Evolutionary conservation across 2,797 vertebrate species (phyloP).

Genomic region (Melopsittacus undulatus): DNA sequence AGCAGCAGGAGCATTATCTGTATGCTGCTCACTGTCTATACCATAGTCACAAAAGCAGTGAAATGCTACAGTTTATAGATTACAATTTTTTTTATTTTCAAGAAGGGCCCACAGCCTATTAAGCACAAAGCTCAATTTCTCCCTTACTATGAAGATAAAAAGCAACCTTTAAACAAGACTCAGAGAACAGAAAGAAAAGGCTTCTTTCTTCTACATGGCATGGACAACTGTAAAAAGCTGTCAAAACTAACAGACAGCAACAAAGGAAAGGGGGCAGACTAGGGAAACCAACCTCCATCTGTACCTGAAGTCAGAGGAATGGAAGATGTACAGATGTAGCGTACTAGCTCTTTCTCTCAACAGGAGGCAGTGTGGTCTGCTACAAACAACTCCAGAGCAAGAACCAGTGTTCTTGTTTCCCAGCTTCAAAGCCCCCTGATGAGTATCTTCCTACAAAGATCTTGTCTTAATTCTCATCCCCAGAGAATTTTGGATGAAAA

Average conservation of each 20-base stretch:
- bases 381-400: not conserved
- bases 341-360: conserved; percentile 13
- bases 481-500: not conserved
- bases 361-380: conserved; percentile 53
- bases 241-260: not conserved
- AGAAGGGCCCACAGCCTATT: not conserved
- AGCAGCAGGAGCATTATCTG: not conserved
- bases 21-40: not conserved
- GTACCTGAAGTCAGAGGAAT: not conserved
- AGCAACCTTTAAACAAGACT: not conserved
- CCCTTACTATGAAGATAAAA: not conserved
- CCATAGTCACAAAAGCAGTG: not conserved
- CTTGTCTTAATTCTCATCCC: not conserved
- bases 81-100: not conserved
- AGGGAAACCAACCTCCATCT: rapidly evolving
- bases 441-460: not conserved
- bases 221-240: not conserved
- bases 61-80: rapidly evolving
- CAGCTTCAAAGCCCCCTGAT: not conserved
- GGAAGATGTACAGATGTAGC: not conserved
- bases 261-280: not conserved
- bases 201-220: not conserved
- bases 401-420: not conserved
- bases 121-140: not conserved
- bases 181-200: not conserved